phyloP scores from a whole-genome alignment of 2,797 vertebrate species.

The Typhlichthys eigenmanni region DNA sequence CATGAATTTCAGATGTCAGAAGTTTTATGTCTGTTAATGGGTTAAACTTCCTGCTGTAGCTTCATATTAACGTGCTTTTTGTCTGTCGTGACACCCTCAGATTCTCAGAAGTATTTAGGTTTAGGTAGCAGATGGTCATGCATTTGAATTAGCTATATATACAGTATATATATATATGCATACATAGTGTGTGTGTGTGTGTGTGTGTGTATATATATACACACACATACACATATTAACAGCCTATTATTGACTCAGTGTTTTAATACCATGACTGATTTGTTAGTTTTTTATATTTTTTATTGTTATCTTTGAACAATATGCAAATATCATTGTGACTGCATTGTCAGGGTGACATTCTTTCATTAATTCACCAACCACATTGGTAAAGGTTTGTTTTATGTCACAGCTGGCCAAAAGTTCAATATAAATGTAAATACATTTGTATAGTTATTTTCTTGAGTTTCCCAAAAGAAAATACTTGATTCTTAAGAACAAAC shows the following conservation, averaged over 20 bases:
- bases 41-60: slow-evolving; percentile 40
- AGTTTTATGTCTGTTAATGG: slow-evolving; percentile 65
- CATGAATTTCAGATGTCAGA: slow-evolving; percentile 59
- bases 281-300: slow-evolving; percentile 24
- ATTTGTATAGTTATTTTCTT: slow-evolving; percentile 66
- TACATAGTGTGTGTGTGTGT: no score
- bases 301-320: slow-evolving; percentile 20
- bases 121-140: slow-evolving; percentile 38
- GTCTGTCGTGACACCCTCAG: slow-evolving; percentile 48
- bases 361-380: slow-evolving; percentile 35
- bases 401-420: slow-evolving; percentile 45
- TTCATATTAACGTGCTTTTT: slow-evolving; percentile 39
- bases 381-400: slow-evolving; percentile 53
- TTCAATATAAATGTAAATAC: slow-evolving; percentile 62
- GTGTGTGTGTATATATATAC: no score
- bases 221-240: slow-evolving; percentile 17
- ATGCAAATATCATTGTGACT: slow-evolving; percentile 26
- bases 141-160: slow-evolving; percentile 53
- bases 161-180: no score
- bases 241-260: slow-evolving; percentile 60
- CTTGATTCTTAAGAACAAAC: slow-evolving; percentile 27
- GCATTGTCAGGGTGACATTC: slow-evolving; percentile 25
- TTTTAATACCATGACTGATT: slow-evolving; percentile 64
- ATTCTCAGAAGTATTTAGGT: slow-evolving; percentile 51
- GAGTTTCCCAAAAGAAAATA: slow-evolving; percentile 42